Evolutionary conservation across 2,888 invertebrate species (phyloP), one percentile per base, ranked within the genome.

Genomic region (Molanna angustata): DNA sequence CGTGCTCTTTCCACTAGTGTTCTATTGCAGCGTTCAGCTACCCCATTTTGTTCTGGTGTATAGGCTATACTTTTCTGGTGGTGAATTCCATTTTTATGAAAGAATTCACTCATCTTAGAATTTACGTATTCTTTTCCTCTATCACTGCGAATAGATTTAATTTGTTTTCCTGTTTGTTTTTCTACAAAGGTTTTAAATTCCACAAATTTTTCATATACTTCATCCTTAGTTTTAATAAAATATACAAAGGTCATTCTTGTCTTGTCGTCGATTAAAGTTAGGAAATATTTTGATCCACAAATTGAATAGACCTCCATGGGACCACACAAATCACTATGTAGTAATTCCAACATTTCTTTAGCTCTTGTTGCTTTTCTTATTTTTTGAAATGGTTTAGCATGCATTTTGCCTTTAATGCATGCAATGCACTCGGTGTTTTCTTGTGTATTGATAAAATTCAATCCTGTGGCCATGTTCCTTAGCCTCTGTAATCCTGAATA

Each of bases 1-100:
- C 37, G 37, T n/a, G 37, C 37, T 37, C 37, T 37, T 16, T 37
- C 37, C 4, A 37, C 37, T 17, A 37, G 13, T 37, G 37, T 37
- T 16, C 37, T 37, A 11, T 37, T 37, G 17, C 37, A 37, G 7
- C 37, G 14, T 16, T 37, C 37, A 16, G 37, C 37, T n/a, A 37
- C 37, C 3, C 37, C 37, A 37, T 37, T 37, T 13, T 37, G 37
- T 37, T 37, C 37, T n/a, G 37, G 37, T 3, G 37, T 37, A 17
- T 37, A 37, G 17, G 37, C 3, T 3, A 37, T 37, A 3, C 17
- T 37, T 16, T 16, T 37, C 17, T 37, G 37, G 17, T 37, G 37
- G 11, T 37, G 37, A 17, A 37, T 37, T 3, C 37, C 37, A 37
- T 16, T 3, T 37, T 37, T 37, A 3, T 16, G 7, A 3, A 37